Evolutionary conservation across 2,888 invertebrate species (phyloP).

Genomic region (Aphodius granarius): DNA sequence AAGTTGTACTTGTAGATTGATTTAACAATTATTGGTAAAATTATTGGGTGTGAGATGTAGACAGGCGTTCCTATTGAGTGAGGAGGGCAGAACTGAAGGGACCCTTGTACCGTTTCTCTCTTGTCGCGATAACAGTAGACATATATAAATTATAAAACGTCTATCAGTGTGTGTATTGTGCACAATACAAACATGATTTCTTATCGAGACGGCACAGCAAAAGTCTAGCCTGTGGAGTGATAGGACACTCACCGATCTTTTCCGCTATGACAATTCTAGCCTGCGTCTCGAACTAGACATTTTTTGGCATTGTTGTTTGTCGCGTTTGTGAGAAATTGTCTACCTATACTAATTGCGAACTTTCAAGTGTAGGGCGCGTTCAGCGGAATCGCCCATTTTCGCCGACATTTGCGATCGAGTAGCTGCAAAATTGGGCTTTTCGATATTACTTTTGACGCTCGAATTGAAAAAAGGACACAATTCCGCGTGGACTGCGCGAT

Average conservation of each 20-base stretch:
- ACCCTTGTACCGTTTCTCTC: not conserved
- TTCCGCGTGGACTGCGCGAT: too few species aligned
- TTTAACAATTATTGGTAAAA: not conserved
- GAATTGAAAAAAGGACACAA: too few species aligned
- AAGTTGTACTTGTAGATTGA: too few species aligned
- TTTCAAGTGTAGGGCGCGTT: too few species aligned
- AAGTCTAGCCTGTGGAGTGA: not conserved
- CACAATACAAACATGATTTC: slow-evolving; percentile 7
- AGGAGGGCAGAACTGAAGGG: not conserved
- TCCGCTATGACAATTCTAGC: not conserved
- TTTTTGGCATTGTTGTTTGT: not conserved
- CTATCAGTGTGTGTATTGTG: slow-evolving; percentile 2
- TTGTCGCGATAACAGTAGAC: not conserved
- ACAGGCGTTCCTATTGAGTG: not conserved
- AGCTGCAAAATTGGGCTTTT: too few species aligned
- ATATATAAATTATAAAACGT: slow-evolving; percentile 3
- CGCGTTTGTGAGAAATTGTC: not conserved
- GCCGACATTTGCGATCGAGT: too few species aligned
- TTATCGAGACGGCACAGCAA: slow-evolving; percentile 14
- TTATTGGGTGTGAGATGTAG: not conserved
- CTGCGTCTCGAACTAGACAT: not conserved
- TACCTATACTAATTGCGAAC: too few species aligned
- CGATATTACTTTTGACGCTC: too few species aligned
- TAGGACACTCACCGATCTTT: not conserved
- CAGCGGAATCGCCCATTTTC: too few species aligned